These are phyloP conservation scores for Nymphalis c-album DNA, from an alignment of 2,888 invertebrate genomes.

Conservation along the genomic window DNA sequence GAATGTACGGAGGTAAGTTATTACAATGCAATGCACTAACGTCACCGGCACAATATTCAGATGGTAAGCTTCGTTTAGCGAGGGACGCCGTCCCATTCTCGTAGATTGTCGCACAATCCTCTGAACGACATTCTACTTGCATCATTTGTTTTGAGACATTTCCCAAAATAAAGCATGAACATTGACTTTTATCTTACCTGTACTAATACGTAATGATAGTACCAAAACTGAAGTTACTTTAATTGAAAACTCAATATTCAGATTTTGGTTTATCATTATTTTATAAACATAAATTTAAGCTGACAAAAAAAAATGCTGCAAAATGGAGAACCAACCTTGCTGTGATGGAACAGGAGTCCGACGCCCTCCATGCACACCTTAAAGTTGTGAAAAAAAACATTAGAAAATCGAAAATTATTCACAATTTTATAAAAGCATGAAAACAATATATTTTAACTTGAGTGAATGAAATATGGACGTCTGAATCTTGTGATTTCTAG, in stretches of 20 bases:
- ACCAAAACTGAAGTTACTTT: conserved; percentile 53
- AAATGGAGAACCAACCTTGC: conserved; percentile 90
- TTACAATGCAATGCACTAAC: conserved; percentile 55
- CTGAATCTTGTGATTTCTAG: no score
- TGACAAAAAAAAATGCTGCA: conserved; percentile 61
- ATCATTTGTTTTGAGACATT: conserved; percentile 54
- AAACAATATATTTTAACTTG: no score
- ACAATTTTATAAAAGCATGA: no score
- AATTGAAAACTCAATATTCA: conserved; percentile 20
- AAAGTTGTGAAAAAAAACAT: conserved; percentile 23
- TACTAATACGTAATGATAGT: conserved; percentile 47
- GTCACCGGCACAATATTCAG: conserved; percentile 70
- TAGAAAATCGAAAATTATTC: neutral
- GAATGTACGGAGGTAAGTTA: conserved; percentile 45
- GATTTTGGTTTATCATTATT: conserved; percentile 62
- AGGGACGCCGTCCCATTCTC: conserved; percentile 49
- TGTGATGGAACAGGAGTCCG: conserved; percentile 98
- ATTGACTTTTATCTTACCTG: conserved; percentile 75
- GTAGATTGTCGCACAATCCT: conserved; percentile 50
- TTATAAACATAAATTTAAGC: conserved; percentile 65
- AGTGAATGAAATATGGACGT: no score
- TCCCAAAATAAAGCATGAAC: conserved; percentile 69
- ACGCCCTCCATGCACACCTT: conserved; percentile 99
- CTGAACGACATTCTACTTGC: conserved; percentile 53
- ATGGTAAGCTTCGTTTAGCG: conserved; percentile 65